phyloP scores from a whole-genome alignment of 2,888 invertebrate species.

The Amphimallon solstitiale region DNA sequence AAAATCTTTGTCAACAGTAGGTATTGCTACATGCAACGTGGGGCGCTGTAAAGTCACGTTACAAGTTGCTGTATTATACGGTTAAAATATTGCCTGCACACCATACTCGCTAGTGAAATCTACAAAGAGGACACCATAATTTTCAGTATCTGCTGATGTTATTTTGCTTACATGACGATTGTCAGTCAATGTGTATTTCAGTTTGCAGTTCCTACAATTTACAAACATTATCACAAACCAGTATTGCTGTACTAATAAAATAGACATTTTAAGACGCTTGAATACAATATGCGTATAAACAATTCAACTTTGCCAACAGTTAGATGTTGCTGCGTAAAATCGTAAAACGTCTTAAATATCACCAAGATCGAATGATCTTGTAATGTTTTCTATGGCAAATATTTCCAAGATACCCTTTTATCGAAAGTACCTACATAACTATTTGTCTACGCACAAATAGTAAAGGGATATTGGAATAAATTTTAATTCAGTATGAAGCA shows the following conservation, averaged over 20 bases:
- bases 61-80: slow-evolving; percentile 29
- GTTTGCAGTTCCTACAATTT: slow-evolving; percentile 3
- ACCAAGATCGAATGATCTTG: background rate
- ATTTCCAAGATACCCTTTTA: no score
- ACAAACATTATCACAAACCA: slow-evolving; percentile 19
- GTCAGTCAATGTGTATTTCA: slow-evolving; percentile 20
- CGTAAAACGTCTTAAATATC: no score
- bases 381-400: background rate
- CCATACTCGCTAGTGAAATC: slow-evolving; percentile 9
- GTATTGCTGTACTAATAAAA: background rate
- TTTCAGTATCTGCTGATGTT: slow-evolving; percentile 9
- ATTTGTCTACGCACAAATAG: no score
- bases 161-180: slow-evolving; percentile 24
- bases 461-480: no score
- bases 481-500: no score
- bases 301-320: background rate
- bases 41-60: slow-evolving; percentile 38
- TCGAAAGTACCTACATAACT: no score
- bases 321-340: background rate
- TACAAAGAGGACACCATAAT: slow-evolving; percentile 16
- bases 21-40: slow-evolving; percentile 42
- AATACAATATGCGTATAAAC: slow-evolving; percentile 16
- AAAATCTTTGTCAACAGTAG: slow-evolving; percentile 47
- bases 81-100: slow-evolving; percentile 27
- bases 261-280: background rate